Evolutionary conservation across 2,113 vertebrate species (phyloP).

Genomic region (Cyprinodon tularosa): DNA sequence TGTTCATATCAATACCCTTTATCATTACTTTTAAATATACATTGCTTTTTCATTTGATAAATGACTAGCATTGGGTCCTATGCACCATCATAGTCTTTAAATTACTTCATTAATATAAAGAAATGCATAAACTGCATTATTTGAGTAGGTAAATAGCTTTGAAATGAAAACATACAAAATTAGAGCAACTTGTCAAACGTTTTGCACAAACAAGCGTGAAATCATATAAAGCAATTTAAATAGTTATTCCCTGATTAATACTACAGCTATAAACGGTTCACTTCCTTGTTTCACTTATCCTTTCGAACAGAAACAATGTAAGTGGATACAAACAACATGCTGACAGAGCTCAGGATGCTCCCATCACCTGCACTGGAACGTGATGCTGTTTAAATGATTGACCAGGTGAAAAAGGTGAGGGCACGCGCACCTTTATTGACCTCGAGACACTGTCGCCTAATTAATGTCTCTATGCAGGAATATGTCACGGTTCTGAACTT

Average conservation of each 20-base stretch:
- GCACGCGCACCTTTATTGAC: constrained; percentile 59
- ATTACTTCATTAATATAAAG: background rate
- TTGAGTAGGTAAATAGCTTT: background rate
- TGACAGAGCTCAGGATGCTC: constrained; percentile 15
- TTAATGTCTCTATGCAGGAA: constrained; percentile 50
- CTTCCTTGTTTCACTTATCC: constrained; percentile 5
- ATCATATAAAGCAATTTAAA: background rate
- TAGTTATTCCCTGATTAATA: constrained; percentile 12
- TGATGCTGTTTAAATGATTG: constrained; percentile 75
- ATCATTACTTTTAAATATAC: background rate
- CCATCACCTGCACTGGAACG: constrained; percentile 75
- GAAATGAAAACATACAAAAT: background rate
- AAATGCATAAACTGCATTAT: background rate
- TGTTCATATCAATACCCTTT: too few relatives aligned
- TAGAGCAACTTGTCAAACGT: background rate
- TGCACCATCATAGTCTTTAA: background rate
- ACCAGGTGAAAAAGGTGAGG: constrained; percentile 32
- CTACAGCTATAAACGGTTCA: constrained; percentile 10
- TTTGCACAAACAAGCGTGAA: background rate
- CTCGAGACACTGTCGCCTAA: constrained; percentile 43
- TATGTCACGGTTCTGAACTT: constrained; percentile 30
- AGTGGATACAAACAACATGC: constrained; percentile 24
- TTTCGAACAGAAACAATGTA: constrained; percentile 18
- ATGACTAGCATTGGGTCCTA: background rate
- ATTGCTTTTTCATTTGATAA: background rate